Evolutionary conservation across 2,888 invertebrate species (phyloP), one percentile per base, ranked within the genome.

Genomic region (Cremastinae sp.): DNA sequence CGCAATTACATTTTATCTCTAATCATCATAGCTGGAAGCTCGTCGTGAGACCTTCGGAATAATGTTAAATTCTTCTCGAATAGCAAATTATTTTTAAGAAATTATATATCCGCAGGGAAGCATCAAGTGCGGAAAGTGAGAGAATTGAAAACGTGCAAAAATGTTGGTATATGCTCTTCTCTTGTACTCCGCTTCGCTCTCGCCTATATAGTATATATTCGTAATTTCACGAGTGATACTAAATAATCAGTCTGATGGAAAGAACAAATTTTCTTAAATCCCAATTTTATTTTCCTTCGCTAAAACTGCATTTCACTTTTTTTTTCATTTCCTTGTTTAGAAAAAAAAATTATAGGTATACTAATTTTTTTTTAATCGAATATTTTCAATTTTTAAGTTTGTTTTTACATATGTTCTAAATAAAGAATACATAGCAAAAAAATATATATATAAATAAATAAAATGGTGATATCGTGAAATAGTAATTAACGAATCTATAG

Each of bases 171-270:
- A 10, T 22, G 0, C 16, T 22, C 28, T 12, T 4, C n/a, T 20
- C 9, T 20, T 49, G 0, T 5, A 0, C 43, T n/a, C 45, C 16
- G 1, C 0, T 12, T 14, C 5, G 12, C 45, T n/a, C 12, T n/a
- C 16, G 12, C 16, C 16, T 9, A 28, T 28, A 1, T 53, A 5
- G 4, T 12, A 9, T 41, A 41, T 8, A 8, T 41, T 53, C 12
- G 7, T 22, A 0, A 41, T 65, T 53, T n/a, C 16, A 8, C 7
- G 10, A 14, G 18, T n/a, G 20, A 41, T 20, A 59, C 20, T 2
- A 12, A 66, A 65, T 54, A 73, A 73, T 73, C 51, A 34, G 34
- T 34, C 72, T 53, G 58, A 65, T 65, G 34, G 43, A 59, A 65
- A 34, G 10, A 59, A 47, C 12, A 5, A 20, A 61, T 61, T 34